Evolutionary conservation across 2,113 vertebrate species (phyloP).

Genomic region (Lontra canadensis): DNA sequence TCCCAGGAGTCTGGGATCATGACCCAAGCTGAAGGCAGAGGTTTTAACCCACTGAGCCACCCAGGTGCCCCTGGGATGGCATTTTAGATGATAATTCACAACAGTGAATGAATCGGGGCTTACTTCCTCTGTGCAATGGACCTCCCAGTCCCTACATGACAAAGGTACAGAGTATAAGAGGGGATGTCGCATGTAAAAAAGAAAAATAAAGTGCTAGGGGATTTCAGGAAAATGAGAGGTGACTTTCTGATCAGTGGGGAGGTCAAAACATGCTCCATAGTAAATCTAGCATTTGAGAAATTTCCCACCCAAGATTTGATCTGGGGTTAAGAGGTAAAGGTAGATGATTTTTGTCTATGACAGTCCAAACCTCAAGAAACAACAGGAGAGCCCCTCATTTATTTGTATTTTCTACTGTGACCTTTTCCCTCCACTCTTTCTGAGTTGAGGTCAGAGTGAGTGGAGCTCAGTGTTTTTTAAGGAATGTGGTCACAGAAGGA

Average conservation of each 20-base stretch:
- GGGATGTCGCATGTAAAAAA: neutral
- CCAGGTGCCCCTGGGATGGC: fast-evolving
- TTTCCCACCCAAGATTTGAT: neutral
- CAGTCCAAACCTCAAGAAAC: neutral
- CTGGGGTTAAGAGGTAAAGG: neutral
- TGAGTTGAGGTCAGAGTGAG: neutral
- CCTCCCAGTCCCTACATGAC: neutral
- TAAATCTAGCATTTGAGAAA: neutral
- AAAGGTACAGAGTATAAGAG: neutral
- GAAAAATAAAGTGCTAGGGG: neutral
- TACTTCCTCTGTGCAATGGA: neutral
- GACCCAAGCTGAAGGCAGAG: too few species aligned
- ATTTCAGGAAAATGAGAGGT: neutral
- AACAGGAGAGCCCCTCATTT: neutral
- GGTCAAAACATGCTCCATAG: neutral
- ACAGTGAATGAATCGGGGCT: neutral
- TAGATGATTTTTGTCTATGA: neutral
- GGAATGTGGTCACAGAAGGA: neutral
- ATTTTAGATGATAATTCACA: neutral
- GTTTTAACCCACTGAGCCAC: too few species aligned
- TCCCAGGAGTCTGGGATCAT: too few species aligned
- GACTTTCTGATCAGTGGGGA: neutral
- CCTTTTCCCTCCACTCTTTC: neutral
- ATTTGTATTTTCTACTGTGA: neutral
- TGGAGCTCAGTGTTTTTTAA: neutral